phyloP scores from a whole-genome alignment of 1,140 invertebrate species.

The Bombyx mori region DNA sequence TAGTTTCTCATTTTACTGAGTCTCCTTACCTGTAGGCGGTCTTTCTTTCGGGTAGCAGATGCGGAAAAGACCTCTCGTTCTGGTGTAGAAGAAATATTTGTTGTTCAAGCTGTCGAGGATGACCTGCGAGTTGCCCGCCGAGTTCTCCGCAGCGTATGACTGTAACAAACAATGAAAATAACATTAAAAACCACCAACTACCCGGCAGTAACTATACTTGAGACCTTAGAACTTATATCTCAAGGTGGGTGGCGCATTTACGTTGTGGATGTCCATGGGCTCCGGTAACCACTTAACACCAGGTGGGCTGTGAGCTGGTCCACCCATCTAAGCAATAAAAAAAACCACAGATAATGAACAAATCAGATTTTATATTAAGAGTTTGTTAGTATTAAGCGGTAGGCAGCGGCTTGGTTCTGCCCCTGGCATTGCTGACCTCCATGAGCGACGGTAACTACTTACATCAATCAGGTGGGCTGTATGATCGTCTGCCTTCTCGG shows the following conservation, averaged over 20 bases:
- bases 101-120: constrained; percentile 83
- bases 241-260: too few species aligned
- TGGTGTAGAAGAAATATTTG: constrained; percentile 89
- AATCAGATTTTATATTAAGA: background rate
- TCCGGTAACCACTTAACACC: too few species aligned
- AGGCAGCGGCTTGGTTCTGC: background rate
- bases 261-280: too few species aligned
- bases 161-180: constrained; percentile 67
- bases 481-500: too few species aligned
- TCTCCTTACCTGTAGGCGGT: constrained; percentile 82
- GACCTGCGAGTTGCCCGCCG: constrained; percentile 78
- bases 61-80: constrained; percentile 90
- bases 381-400: background rate
- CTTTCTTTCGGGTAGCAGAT: constrained; percentile 92
- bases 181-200: background rate
- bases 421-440: too few species aligned
- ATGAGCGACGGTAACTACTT: too few species aligned
- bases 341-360: background rate
- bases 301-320: too few species aligned
- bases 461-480: too few species aligned
- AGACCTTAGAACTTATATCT: too few species aligned
- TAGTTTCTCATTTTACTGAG: background rate
- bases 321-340: too few species aligned
- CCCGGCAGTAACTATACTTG: too few species aligned
- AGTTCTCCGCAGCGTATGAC: constrained; percentile 80